These are phyloP conservation scores for Stenolophus ochropezus DNA, from an alignment of 2,888 invertebrate species.

Conservation along the genomic window DNA sequence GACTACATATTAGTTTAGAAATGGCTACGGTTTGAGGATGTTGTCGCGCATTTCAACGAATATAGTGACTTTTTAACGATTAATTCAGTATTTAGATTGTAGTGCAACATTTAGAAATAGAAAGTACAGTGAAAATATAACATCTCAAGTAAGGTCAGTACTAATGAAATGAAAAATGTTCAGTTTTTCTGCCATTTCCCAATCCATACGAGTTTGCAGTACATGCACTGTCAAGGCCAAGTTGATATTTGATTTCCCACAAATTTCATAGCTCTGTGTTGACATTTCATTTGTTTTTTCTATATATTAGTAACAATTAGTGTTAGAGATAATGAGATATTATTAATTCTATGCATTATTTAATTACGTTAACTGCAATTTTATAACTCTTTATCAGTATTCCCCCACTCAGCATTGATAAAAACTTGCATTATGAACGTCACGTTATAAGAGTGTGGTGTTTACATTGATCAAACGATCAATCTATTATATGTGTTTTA, in stretches of 20 bases:
- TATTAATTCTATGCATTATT: slow-evolving; percentile 1
- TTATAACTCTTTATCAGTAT: slow-evolving; percentile 42
- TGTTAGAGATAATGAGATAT: not conserved
- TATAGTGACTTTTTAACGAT: slow-evolving; percentile 56
- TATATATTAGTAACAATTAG: not conserved
- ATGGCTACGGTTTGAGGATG: slow-evolving; percentile 65
- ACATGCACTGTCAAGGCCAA: slow-evolving; percentile 59
- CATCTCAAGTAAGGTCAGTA: slow-evolving; percentile 45
- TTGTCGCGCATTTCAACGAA: slow-evolving; percentile 56
- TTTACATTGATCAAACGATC: slow-evolving; percentile 44
- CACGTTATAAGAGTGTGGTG: slow-evolving; percentile 47
- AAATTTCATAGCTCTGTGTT: slow-evolving; percentile 46
- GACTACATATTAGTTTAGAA: slow-evolving; percentile 64
- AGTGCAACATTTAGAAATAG: slow-evolving; percentile 39
- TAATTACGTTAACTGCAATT: slow-evolving; percentile 34
- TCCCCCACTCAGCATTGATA: slow-evolving; percentile 53
- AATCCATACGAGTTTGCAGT: slow-evolving; percentile 39
- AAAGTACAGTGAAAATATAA: slow-evolving; percentile 44
- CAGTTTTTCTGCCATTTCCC: slow-evolving; percentile 8
- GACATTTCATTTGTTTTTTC: slow-evolving; percentile 40
- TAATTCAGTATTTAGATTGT: slow-evolving; percentile 29
- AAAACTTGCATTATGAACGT: slow-evolving; percentile 52
- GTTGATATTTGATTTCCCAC: slow-evolving; percentile 56
- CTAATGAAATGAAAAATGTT: slow-evolving; percentile 13
- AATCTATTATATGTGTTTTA: slow-evolving; percentile 11